phyloP scores from a whole-genome alignment of 1,140 invertebrate genomes.

The Drosophila truncata region DNA sequence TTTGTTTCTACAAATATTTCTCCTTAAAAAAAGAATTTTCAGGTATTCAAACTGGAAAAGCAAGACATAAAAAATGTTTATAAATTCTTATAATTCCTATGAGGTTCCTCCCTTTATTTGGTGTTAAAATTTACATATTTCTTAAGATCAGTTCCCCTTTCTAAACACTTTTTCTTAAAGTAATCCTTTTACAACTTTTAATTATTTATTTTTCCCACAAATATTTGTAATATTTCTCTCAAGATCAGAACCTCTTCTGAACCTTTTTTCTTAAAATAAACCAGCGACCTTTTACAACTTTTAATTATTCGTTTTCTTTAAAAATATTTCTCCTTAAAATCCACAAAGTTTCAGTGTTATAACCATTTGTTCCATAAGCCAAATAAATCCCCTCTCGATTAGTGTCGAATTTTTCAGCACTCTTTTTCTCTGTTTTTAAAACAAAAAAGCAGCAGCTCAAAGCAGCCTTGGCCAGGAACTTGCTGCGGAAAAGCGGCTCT shows the following conservation, averaged over 20 bases:
- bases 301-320: neutral
- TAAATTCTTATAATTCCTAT: too few relatives aligned
- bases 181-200: too few relatives aligned
- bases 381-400: neutral
- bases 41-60: neutral
- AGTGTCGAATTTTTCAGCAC: neutral
- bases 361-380: neutral
- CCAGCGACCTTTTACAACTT: neutral
- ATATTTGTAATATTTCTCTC: too few relatives aligned
- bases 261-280: neutral
- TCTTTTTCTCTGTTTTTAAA: neutral
- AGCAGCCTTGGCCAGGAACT: neutral
- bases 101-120: neutral
- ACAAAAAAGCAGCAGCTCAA: slow-evolving; percentile 1
- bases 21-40: neutral
- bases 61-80: neutral
- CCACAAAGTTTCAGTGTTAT: neutral
- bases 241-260: too few relatives aligned
- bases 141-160: too few relatives aligned
- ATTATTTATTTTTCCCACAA: too few relatives aligned
- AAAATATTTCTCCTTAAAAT: neutral
- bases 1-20: too few relatives aligned
- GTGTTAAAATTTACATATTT: too few relatives aligned
- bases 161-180: too few relatives aligned
- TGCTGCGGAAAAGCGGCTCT: slow-evolving; percentile 12